Conservation (phyloP, 2,888 invertebrate genomes). For the Arge pagana region DNA sequence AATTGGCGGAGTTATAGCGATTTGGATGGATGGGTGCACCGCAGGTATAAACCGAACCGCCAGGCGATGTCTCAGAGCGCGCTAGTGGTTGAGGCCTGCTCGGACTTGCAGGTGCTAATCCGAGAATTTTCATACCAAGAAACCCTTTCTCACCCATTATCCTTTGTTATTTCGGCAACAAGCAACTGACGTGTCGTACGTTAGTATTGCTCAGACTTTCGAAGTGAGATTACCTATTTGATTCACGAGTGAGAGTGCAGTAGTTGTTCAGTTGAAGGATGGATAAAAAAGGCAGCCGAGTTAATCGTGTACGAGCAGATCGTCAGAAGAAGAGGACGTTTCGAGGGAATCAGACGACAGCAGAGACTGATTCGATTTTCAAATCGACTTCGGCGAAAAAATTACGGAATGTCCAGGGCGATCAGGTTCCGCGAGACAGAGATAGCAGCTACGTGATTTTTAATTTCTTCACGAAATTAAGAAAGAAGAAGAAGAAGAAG, state of each 20-base stretch:
- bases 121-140: slow-evolving; percentile 1
- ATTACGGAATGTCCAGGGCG: slow-evolving; percentile 6
- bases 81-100: slow-evolving; percentile 2
- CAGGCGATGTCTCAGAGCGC: neutral
- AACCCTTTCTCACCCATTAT: neutral
- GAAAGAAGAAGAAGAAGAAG: neutral
- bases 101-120: slow-evolving; percentile 1
- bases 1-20: slow-evolving; percentile 11
- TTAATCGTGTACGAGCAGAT: slow-evolving; percentile 5
- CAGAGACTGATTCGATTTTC: slow-evolving; percentile 6
- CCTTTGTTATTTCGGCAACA: slow-evolving; percentile 4
- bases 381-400: slow-evolving; percentile 3
- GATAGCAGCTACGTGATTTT: slow-evolving; percentile 8
- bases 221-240: slow-evolving; percentile 4
- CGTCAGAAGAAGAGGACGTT: slow-evolving; percentile 6
- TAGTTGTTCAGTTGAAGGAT: slow-evolving; percentile 3
- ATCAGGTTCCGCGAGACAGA: slow-evolving; percentile 7
- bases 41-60: slow-evolving; percentile 1
- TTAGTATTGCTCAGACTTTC: slow-evolving; percentile 6
- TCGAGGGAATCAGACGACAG: slow-evolving; percentile 9
- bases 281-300: slow-evolving; percentile 7
- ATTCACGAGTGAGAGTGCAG: slow-evolving; percentile 10
- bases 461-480: slow-evolving; percentile 1
- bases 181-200: neutral
- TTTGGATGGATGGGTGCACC: slow-evolving; percentile 6